Conservation (phyloP, 2,113 vertebrate species). For the Nothocercus julius region DNA sequence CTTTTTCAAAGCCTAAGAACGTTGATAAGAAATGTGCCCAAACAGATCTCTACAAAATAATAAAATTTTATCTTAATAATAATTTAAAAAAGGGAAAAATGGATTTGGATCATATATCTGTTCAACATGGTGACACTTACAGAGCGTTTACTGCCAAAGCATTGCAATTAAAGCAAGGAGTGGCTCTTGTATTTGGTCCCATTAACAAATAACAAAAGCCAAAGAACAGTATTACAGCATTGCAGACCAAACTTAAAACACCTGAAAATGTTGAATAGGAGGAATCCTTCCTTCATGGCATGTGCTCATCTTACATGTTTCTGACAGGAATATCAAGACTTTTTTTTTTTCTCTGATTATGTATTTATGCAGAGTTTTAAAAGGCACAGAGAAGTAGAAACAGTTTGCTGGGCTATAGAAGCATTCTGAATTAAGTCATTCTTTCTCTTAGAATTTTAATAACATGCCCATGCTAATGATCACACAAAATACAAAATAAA, state of each 20-base stretch:
- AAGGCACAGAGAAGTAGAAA: conserved; percentile 13
- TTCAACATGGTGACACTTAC: not conserved
- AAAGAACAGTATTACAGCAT: not conserved
- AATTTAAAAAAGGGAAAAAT: not conserved
- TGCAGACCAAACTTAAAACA: not conserved
- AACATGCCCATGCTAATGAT: not conserved
- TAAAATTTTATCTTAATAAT: conserved; percentile 17
- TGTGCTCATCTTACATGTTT: conserved; percentile 13
- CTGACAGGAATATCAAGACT: not conserved
- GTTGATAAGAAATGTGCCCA: not conserved
- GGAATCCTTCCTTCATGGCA: conserved; percentile 3
- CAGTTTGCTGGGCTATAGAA: conserved; percentile 20
- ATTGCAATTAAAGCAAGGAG: not conserved
- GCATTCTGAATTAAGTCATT: not conserved
- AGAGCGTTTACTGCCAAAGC: not conserved
- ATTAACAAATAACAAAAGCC: not conserved
- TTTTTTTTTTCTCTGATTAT: not conserved
- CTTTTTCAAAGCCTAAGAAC: not conserved
- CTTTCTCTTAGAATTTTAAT: not conserved
- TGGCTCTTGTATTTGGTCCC: not conserved
- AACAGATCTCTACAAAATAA: conserved; percentile 31
- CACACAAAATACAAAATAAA: not conserved
- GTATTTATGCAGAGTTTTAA: not conserved
- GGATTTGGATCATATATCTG: not conserved
- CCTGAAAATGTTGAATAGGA: not conserved